These are phyloP conservation scores for Anthophora plumipes DNA, from an alignment of 2,888 invertebrate species.

Conservation along the genomic window DNA sequence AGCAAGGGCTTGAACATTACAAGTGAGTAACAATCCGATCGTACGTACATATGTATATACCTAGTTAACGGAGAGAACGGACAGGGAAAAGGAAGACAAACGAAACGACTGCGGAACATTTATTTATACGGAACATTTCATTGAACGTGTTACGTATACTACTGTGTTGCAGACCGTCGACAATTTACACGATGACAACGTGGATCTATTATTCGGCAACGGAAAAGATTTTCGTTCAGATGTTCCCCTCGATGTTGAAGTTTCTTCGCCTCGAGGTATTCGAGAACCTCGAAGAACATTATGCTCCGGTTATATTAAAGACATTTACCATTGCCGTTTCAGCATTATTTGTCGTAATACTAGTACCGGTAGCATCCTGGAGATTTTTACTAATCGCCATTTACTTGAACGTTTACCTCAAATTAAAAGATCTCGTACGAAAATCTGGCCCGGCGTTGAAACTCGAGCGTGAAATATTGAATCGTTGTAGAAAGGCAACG, in stretches of 20 bases:
- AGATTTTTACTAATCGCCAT: conserved; percentile 87
- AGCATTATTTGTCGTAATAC: conserved; percentile 86
- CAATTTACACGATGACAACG: conserved; percentile 88
- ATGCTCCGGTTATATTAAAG: conserved; percentile 89
- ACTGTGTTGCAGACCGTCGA: conserved; percentile 85
- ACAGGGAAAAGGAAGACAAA: background rate
- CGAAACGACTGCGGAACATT: too few species aligned
- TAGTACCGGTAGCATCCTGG: conserved; percentile 87
- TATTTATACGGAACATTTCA: background rate
- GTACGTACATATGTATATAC: too few species aligned
- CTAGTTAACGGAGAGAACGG: too few species aligned
- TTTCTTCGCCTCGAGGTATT: conserved; percentile 87
- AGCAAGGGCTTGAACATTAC: conserved; percentile 91
- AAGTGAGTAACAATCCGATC: conserved; percentile 77
- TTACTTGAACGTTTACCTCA: conserved; percentile 89
- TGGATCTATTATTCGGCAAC: conserved; percentile 90
- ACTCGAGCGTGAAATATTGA: conserved; percentile 87
- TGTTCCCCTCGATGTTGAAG: conserved; percentile 87
- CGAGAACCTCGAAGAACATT: conserved; percentile 90
- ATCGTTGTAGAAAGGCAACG: conserved; percentile 88
- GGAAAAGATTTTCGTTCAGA: conserved; percentile 89
- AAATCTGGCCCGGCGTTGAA: conserved; percentile 86
- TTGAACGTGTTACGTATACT: background rate
- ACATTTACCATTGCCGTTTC: conserved; percentile 87
- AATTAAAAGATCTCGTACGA: conserved; percentile 87